Base-by-base conservation (phyloP, 1,140 invertebrate species). In the Habropoda laboriosa region DNA sequence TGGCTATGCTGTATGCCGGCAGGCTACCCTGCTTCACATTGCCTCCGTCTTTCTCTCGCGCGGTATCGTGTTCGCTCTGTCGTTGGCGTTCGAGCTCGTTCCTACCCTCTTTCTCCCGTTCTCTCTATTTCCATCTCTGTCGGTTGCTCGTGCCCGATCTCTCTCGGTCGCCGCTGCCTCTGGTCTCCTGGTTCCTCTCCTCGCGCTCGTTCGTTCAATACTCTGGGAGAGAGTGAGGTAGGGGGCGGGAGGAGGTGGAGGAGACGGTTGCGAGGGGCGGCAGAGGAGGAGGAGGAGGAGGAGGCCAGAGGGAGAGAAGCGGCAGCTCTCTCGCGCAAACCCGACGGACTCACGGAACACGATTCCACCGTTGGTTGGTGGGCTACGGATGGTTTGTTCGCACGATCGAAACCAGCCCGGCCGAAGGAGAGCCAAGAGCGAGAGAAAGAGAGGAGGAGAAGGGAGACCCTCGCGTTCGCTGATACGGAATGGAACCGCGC, bases 131-230 rank as follows among this genome's bases (percentile, higher is more conserved):
- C 45, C 40, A 63, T 40, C 32, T 73, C 60, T 66, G 63, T 74
- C 78, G 49, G 49, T 68, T 55, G 60, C 75, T 66, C 68, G 70
- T 78, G 81, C 73, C 87, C 77, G 40, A 32, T 57, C 78, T 73
- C 77, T 82, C 66, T 73, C 80, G 63, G 81, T 85, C 76, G 83
- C 71, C 80, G 80, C 79, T 86, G 84, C 84, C 84, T 85, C 82
- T 84, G 83, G 87, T 81, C 81, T 86, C 87, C 83, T 87, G 87
- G 82, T 82, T 85, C 80, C 86, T 86, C 81, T 88, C 86, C 77
- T 81, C 81, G 81, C 76, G 86, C 83, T 87, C 86, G 87, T 86
- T 89, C 91, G 91, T 91, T 92, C 91, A 91, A 92, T 92, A 91
- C 91, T 91, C 87, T 80, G 71, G 57, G 88, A 81, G 88, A 82